These are phyloP conservation scores for Eublepharis macularius DNA, from an alignment of 2,113 vertebrate genomes.

Conservation along the genomic window DNA sequence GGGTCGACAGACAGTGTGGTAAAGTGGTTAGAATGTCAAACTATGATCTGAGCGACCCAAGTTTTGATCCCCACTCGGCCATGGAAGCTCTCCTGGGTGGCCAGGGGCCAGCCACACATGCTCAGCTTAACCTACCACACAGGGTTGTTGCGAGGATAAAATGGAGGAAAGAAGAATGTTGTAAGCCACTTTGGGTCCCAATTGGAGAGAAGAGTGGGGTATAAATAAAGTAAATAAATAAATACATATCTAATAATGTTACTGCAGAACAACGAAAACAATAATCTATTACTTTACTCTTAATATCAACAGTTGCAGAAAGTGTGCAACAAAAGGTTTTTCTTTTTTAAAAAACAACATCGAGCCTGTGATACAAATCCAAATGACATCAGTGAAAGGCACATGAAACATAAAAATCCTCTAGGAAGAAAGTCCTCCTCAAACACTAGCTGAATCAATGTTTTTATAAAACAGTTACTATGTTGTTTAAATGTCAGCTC, in stretches of 20 bases:
- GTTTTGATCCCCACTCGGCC: too few relatives aligned
- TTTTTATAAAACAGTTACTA: conserved; percentile 14
- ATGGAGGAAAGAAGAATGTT: too few relatives aligned
- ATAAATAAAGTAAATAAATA: neutral
- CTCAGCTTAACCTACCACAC: too few relatives aligned
- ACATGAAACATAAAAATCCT: neutral
- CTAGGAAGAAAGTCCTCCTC: neutral
- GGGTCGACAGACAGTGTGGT: too few relatives aligned
- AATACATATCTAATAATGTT: neutral
- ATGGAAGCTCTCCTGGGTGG: too few relatives aligned
- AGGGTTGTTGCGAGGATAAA: too few relatives aligned
- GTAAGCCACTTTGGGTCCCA: too few relatives aligned
- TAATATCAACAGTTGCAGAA: neutral
- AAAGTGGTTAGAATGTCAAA: too few relatives aligned
- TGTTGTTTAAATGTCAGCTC: conserved; percentile 78
- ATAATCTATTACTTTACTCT: neutral
- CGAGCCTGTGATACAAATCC: neutral
- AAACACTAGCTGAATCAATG: neutral
- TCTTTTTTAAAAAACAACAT: neutral
- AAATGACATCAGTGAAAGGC: neutral
- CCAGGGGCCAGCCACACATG: too few relatives aligned
- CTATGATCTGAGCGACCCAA: too few relatives aligned
- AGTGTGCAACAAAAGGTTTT: neutral
- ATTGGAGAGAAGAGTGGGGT: too few relatives aligned
- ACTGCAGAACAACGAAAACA: neutral